phyloP scores from a whole-genome alignment of 2,113 vertebrate genomes.

The Dasyurus viverrinus region DNA sequence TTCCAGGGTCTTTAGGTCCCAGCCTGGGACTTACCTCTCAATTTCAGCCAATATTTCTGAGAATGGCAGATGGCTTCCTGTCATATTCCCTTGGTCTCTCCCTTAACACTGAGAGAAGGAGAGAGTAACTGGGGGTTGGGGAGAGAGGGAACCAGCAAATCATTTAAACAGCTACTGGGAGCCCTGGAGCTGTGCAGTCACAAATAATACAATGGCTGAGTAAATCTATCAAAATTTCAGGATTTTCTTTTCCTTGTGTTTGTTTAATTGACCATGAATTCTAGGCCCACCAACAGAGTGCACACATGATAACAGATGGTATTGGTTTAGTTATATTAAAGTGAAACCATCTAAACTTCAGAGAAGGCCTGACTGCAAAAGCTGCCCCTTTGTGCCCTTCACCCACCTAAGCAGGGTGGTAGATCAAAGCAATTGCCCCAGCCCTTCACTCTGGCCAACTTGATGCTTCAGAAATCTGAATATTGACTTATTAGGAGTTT shows the following conservation, averaged over 20 bases:
- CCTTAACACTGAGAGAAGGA: neutral
- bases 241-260: neutral
- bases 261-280: constrained; percentile 14
- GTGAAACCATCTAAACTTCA: constrained; percentile 4
- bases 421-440: neutral
- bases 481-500: neutral
- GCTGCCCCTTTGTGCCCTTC: neutral
- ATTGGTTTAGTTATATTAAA: neutral
- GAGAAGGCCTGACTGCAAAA: neutral
- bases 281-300: neutral
- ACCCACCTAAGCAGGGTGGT: neutral
- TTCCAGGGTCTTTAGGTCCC: neutral
- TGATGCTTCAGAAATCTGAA: neutral
- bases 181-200: neutral
- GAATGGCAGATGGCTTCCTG: neutral
- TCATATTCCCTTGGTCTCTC: neutral
- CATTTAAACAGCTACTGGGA: neutral
- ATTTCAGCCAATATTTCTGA: neutral
- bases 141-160: constrained; percentile 1
- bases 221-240: neutral
- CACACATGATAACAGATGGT: neutral
- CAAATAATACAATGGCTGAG: neutral
- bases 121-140: neutral
- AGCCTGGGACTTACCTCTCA: neutral
- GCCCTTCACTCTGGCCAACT: neutral